Base-by-base conservation (phyloP, 2,113 vertebrate genomes). In the Neoarius graeffei region DNA sequence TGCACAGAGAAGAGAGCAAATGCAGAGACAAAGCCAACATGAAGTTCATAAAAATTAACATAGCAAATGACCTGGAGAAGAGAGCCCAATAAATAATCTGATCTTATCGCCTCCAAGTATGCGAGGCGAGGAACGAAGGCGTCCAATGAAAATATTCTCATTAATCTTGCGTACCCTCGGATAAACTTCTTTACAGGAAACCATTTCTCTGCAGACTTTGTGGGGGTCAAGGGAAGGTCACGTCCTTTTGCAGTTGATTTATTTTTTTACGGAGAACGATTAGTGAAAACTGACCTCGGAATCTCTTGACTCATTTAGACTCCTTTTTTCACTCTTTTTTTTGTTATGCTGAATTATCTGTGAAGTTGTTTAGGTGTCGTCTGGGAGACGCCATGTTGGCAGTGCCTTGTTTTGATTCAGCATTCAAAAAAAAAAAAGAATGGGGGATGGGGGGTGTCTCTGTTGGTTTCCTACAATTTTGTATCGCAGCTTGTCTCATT, bases 1-100 rank as follows among this genome's bases (percentile, higher is more conserved):
- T 42, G 85, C 52, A 66, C 17, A 5, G 86, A 84, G 85, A 81
- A 69, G 74, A 74, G 69, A 50, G 48, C 84, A 74, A 73, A 85
- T 93, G 95, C 95, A 95, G 94, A 94, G 97, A 96, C 97, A 96
- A 97, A 97, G 96, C 95, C 93, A 85, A 95, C 96, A 97, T 96
- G 97, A 97, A 97, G 96, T 96, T 97, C 97, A 95, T 96, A 96
- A 98, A 90, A 97, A 98, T 99, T 98, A 97, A 96, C 96, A 98
- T 97, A 96, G 96, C 93, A 97, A 99, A 98, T 97, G 93, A 98
- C 97, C 95, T 97, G 95, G 96, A 95, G 97, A 90, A 94, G 85
- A 94, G 97, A 96, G 95, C 94, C 95, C 94, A 95, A 97, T 97
- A 99, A 98, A 99, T 97, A 97, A 97, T 89, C 89, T 91, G 95